These are phyloP conservation scores for Brenthis daphne DNA, from an alignment of 2,888 invertebrate genomes.

Conservation along the genomic window DNA sequence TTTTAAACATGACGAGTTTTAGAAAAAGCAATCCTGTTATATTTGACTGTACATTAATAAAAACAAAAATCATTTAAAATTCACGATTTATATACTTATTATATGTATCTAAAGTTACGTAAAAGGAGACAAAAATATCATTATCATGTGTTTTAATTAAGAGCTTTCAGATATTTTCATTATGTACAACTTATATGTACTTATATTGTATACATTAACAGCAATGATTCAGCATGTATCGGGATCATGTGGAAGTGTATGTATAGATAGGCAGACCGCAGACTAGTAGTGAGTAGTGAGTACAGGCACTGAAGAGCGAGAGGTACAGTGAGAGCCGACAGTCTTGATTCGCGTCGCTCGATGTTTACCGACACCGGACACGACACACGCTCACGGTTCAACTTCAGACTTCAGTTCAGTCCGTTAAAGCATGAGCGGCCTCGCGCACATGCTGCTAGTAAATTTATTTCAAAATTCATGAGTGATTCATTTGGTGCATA, in stretches of 20 bases:
- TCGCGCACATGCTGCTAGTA: constrained; percentile 17
- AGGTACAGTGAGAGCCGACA: constrained; percentile 23
- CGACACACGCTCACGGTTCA: not conserved
- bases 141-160: too few species aligned
- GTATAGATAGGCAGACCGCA: not conserved
- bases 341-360: constrained; percentile 12
- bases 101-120: too few species aligned
- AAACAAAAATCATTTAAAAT: too few species aligned
- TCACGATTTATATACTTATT: too few species aligned
- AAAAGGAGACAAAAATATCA: too few species aligned
- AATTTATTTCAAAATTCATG: constrained; percentile 13
- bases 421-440: constrained; percentile 25
- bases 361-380: not conserved
- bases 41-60: too few species aligned
- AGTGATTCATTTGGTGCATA: constrained; percentile 14
- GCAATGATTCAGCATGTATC: constrained; percentile 34
- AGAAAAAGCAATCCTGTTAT: too few species aligned
- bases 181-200: too few species aligned
- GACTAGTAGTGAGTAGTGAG: not conserved
- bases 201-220: too few species aligned
- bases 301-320: constrained; percentile 13
- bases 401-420: constrained; percentile 20
- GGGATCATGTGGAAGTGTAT: constrained; percentile 28
- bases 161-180: too few species aligned
- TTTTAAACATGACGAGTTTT: too few species aligned